Base-by-base conservation (phyloP, 2,888 invertebrate species). In the Cephus nigrinus region DNA sequence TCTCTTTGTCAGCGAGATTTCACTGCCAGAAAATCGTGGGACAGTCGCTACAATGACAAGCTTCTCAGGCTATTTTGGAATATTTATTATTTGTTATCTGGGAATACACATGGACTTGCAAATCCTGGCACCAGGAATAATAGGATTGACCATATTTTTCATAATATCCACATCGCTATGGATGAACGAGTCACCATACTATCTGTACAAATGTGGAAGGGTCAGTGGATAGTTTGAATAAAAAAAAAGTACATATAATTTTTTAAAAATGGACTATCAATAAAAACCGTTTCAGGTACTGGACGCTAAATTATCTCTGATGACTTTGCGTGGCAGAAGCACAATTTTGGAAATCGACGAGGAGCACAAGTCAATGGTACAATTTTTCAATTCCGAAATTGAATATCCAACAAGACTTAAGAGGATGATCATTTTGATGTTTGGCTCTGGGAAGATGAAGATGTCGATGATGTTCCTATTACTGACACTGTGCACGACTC, bases 101-200 rank as follows among this genome's bases (percentile, higher is more conserved):
- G 78, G 81, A 2, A 74, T 80, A 15, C 76, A 82, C 30, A 30
- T 81, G 11, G 73, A 82, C 11, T 68, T 80, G 12, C 77, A 71
- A 15, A 75, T 79, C 11, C 36, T 82, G 1, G 75, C 83, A 3
- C 31, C 79, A 1, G 36, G 79, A 1, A 82, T 86, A 80, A 75
- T 73, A 12, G 40, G 75, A 0, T 3, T 82, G 11, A 77, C 83
- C 11, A 32, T 81, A 3, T 34, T 76, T n/a, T 87, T 84, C 75
- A 69, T 84, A n/a, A 34, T 78, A 9, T 79, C 83, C 1, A 75
- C 84, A 32, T 76, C 77, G 9, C 55, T 76, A 3, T 85, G 82
- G 79, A 84, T 87, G 84, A 79, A 84, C 73, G 87, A 87, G 75
- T 87, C 86, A 36, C 87, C 87, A 9, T 84, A 83, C 69, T 84